Evolutionary conservation across 2,797 vertebrate species (phyloP).

Genomic region (Sebastes umbrosus): DNA sequence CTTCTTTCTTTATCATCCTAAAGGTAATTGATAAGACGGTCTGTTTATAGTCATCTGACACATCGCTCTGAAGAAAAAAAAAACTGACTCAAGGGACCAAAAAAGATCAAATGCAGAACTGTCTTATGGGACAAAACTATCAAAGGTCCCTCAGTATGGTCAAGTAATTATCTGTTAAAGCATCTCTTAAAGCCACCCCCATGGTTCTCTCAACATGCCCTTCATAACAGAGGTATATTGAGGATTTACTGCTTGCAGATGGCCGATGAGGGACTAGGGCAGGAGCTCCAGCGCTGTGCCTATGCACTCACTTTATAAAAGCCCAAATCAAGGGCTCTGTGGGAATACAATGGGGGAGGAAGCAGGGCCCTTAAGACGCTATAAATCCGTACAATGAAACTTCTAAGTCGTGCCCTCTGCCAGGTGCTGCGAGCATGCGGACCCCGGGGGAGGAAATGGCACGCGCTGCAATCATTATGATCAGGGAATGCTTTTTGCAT

Average conservation of each 20-base stretch:
- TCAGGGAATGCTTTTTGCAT: background rate
- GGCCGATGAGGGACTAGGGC: conserved; percentile 60
- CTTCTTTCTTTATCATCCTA: conserved; percentile 36
- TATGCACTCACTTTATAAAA: conserved; percentile 70
- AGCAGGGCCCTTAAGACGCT: conserved; percentile 56
- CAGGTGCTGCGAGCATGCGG: conserved; percentile 50
- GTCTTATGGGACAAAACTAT: conserved; percentile 59
- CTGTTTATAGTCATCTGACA: conserved; percentile 57
- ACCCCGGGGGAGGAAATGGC: conserved; percentile 48
- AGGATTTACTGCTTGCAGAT: conserved; percentile 80
- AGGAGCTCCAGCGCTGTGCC: conserved; percentile 36
- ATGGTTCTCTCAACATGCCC: conserved; percentile 70
- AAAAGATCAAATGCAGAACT: conserved; percentile 46
- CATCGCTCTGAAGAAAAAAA: conserved; percentile 30
- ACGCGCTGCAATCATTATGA: conserved; percentile 39
- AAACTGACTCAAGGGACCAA: conserved; percentile 21
- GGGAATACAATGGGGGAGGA: conserved; percentile 68
- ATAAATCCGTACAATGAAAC: conserved; percentile 69
- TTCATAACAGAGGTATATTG: conserved; percentile 69
- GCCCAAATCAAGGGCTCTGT: conserved; percentile 62
- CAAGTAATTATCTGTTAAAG: conserved; percentile 77
- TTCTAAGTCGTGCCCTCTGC: conserved; percentile 60
- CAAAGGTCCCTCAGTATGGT: conserved; percentile 69
- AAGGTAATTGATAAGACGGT: conserved; percentile 58
- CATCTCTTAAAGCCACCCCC: conserved; percentile 75